Base-by-base conservation (phyloP, 2,797 vertebrate species). In the Decapterus maruadsi region DNA sequence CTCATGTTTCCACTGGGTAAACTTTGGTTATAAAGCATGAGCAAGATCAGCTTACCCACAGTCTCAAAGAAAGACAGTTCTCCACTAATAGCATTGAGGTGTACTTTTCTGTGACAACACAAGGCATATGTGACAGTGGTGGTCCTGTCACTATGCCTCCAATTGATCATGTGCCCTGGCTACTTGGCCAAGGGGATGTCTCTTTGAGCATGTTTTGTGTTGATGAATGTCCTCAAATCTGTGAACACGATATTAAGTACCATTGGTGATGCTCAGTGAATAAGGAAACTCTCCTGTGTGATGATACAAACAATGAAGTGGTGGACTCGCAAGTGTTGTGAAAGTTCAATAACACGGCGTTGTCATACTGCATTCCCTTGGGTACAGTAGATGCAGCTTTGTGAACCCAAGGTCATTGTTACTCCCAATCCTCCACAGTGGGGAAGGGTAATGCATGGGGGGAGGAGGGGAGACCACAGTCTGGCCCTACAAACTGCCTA, bases 371-470 rank as follows among this genome's bases (percentile, higher is more conserved):
- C 57, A 61, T 66, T 77, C 83, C 54, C 86, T 70, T 31, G 70
- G 61, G 78, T 68, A 31, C 70, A 72, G 78, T 80, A 85, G 79
- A 83, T 71, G 55, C 80, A 75, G 66, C 68, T 58, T 66, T 63
- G 76, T 66, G 79, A 77, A 79, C 72, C 68, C 69, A 78, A 81
- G 89, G 87, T 86, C 80, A 80, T 17, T 56, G 43, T 14, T 57
- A 74, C 36, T 87, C 62, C 60, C 57, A 69, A 65, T 78, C 22
- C 78, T 75, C 81, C 40, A 64, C 46, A 50, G 61, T 29, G 64
- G 36, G 20, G 38, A 45, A 66, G 42, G 31, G 34, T 54, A 70
- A 82, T 71, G 42, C 10, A 22, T 76, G n/a, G 29, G 5, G 20
- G 63, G 69, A 16, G 57, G 60, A 26, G 62, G 59, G 31, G 46